A percentile compares a stretch with the other conserved stretches of the same genome.
Conservation (phyloP, 2,888 invertebrate genomes). For the Phymatocera aterrima region DNA sequence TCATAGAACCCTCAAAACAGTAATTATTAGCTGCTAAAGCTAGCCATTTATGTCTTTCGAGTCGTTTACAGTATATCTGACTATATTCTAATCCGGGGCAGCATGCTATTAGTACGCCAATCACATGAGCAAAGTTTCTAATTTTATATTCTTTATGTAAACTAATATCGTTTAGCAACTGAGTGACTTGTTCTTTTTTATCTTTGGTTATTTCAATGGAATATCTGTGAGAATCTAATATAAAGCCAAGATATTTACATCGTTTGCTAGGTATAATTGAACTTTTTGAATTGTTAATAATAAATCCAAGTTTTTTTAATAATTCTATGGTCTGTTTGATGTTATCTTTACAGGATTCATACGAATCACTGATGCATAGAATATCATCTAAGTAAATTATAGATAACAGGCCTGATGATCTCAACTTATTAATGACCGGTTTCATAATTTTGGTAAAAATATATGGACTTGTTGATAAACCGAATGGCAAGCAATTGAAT, state of each 20-base stretch:
- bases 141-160: background rate
- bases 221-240: background rate
- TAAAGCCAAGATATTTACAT: too few relatives aligned
- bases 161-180: too few relatives aligned
- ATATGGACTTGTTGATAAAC: slow-evolving; percentile 53
- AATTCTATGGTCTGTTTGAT: background rate
- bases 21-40: background rate
- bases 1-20: slow-evolving; percentile 43
- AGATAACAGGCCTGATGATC: slow-evolving; percentile 39
- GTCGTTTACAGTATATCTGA: background rate
- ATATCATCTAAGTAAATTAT: slow-evolving; percentile 54
- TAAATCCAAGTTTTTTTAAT: slow-evolving; percentile 35
- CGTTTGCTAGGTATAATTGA: background rate
- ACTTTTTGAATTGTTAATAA: slow-evolving; percentile 36
- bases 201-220: background rate
- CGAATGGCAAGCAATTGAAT: slow-evolving; percentile 54
- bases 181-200: background rate
- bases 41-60: slow-evolving; percentile 40
- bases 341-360: background rate
- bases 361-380: background rate
- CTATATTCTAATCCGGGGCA: slow-evolving; percentile 26
- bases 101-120: slow-evolving; percentile 9
- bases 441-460: slow-evolving; percentile 55
- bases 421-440: slow-evolving; percentile 47
- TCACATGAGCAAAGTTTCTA: slow-evolving; percentile 8